Percentiles rank a stretch among this genome's conserved stretches.
Evolutionary conservation across 2,797 vertebrate genomes (phyloP).

Genomic region (Knipowitschia caucasica): DNA sequence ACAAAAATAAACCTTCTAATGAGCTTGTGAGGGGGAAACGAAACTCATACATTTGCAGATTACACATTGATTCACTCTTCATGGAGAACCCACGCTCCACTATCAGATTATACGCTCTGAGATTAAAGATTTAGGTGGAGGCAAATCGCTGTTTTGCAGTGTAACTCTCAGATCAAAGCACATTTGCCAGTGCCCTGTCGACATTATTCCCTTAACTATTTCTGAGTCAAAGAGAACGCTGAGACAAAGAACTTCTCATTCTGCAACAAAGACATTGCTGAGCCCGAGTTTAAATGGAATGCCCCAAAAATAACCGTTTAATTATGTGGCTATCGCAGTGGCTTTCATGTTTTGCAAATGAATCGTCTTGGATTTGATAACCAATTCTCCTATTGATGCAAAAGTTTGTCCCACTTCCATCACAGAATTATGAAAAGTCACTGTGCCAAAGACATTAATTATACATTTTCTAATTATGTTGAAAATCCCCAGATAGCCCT

Average conservation of each 20-base stretch:
- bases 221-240: constrained; percentile 50
- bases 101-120: constrained; percentile 51
- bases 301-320: constrained; percentile 71
- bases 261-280: constrained; percentile 54
- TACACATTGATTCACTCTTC: neutral
- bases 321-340: constrained; percentile 67
- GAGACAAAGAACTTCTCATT: constrained; percentile 58
- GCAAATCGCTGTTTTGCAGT: constrained; percentile 49
- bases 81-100: constrained; percentile 23
- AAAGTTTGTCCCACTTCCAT: constrained; percentile 29
- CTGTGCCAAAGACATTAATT: constrained; percentile 56
- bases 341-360: constrained; percentile 72
- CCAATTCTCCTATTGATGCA: constrained; percentile 56
- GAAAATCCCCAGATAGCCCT: constrained; percentile 51
- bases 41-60: too few species aligned
- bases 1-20: too few species aligned
- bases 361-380: constrained; percentile 58
- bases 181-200: constrained; percentile 37
- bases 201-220: constrained; percentile 58
- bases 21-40: too few species aligned
- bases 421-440: constrained; percentile 37
- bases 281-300: constrained; percentile 68
- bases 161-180: constrained; percentile 59
- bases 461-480: constrained; percentile 54
- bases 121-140: constrained; percentile 48